Base-by-base conservation (phyloP, 2,888 invertebrate genomes). In the Mimachlamys varia region DNA sequence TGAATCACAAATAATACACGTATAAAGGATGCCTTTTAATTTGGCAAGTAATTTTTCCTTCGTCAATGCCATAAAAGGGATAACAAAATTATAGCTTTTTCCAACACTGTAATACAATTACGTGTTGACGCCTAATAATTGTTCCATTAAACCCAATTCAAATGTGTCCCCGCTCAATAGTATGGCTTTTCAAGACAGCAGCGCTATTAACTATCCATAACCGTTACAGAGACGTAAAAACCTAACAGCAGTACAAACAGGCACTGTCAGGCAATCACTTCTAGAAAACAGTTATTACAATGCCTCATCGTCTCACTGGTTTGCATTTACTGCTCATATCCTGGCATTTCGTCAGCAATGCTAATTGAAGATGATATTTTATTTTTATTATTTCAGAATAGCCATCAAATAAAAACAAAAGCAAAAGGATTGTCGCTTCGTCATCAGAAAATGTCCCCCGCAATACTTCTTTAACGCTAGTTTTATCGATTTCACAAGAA, bases 1-100 rank as follows among this genome's bases (percentile, higher is more conserved):
- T 22, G 76, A 22, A 76, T 12, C 10, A 10, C 76, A 76, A 76
- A 33, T 76, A 33, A 27, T 76, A 76, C 76, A 27, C 33, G 27
- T 76, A 76, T 76, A 76, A 76, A 76, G 33, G 10, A 27, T 76
- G 76, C 76, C 76, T 76, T 76, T 76, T 76, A 76, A 76, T 76
- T 76, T 27, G 3, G 27, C 76, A 76, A 13, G 76, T 15, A 76
- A 76, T 76, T 76, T n/a, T 76, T 33, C 76, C 76, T 19, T 76
- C 76, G 76, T 76, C 33, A 33, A 13, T 76, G 10, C 33, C 76
- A 76, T 76, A 76, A 76, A 76, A 76, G 27, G 76, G 76, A 27
- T 76, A 76, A 76, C 76, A 76, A 76, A 76, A 76, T 76, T 76
- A 76, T 33, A 76, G 76, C 76, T 76, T 27, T n/a, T 76, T 76